Conservation (phyloP, 2,888 invertebrate species). For the Drosophila pegasa region DNA sequence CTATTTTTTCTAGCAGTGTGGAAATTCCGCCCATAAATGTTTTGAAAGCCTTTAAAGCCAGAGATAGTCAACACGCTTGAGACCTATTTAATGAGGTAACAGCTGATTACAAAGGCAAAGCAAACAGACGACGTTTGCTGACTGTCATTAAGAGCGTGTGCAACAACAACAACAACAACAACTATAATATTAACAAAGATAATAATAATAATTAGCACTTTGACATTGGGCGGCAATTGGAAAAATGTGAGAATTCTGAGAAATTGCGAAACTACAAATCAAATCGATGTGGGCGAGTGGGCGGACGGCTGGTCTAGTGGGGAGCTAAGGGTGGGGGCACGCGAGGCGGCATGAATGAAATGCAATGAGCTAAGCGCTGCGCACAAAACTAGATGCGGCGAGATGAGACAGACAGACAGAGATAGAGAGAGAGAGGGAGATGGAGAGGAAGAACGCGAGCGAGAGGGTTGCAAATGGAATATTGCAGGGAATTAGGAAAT, state of each 20-base stretch:
- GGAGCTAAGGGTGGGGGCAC: constrained; percentile 11
- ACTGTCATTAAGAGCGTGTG: constrained; percentile 9
- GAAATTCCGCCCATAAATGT: constrained; percentile 10
- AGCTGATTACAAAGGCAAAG: constrained; percentile 31
- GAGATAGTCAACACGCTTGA: constrained; percentile 10
- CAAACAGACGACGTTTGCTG: background rate
- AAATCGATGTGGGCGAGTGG: constrained; percentile 5
- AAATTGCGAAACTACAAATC: constrained; percentile 25
- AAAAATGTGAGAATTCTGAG: constrained; percentile 50
- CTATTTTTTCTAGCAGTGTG: constrained; percentile 6
- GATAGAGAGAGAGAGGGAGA: background rate
- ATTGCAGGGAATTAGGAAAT: constrained; percentile 55
- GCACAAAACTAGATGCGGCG: constrained; percentile 25
- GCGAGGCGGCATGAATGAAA: constrained; percentile 53
- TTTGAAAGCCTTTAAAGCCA: constrained; percentile 12
- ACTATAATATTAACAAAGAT: too few species aligned
- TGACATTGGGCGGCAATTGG: constrained; percentile 66
- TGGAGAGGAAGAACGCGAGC: background rate
- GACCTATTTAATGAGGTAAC: constrained; percentile 13
- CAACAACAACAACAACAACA: constrained; percentile 12
- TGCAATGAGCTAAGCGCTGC: constrained; percentile 59
- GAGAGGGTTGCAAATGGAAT: constrained; percentile 16
- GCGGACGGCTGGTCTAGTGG: constrained; percentile 3
- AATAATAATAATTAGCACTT: constrained; percentile 25
- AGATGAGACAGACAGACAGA: constrained; percentile 3